Conservation (phyloP, 2,888 invertebrate genomes). For the Ophonus ardosiacus region DNA sequence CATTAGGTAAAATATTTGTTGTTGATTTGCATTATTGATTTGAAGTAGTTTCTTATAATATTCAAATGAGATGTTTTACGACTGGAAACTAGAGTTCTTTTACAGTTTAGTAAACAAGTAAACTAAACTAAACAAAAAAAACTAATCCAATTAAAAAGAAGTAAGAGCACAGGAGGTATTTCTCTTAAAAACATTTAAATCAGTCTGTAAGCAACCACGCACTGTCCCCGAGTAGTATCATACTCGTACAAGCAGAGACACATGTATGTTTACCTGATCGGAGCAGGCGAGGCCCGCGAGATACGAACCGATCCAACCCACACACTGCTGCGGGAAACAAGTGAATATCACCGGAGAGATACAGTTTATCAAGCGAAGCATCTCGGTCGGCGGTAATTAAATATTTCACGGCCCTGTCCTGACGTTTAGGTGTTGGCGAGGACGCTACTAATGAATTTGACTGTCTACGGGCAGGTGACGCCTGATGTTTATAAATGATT, state of each 20-base stretch:
- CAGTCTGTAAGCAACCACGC: constrained; percentile 47
- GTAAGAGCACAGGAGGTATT: constrained; percentile 15
- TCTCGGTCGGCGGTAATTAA: constrained; percentile 55
- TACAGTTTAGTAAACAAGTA: constrained; percentile 30
- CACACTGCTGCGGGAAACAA: constrained; percentile 41
- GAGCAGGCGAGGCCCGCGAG: constrained; percentile 4
- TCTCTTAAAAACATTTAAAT: constrained; percentile 46
- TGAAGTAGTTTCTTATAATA: too few relatives aligned
- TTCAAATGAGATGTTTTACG: not conserved
- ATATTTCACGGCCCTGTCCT: constrained; percentile 52
- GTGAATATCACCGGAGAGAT: constrained; percentile 31
- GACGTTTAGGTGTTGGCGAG: constrained; percentile 59
- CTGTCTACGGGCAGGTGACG: constrained; percentile 40
- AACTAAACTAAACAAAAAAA: constrained; percentile 25
- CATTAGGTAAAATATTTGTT: too few relatives aligned
- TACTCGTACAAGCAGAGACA: constrained; percentile 45
- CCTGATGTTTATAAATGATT: constrained; percentile 55
- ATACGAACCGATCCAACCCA: constrained; percentile 39
- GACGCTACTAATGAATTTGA: constrained; percentile 60
- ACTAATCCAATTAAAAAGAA: constrained; percentile 40
- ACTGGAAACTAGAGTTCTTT: not conserved
- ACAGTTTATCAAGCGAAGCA: constrained; percentile 51
- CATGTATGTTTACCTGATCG: constrained; percentile 56
- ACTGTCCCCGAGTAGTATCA: not conserved
- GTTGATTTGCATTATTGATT: too few relatives aligned